Percentiles rank a stretch among this genome's conserved stretches.
Conservation (phyloP, 2,797 vertebrate genomes). For the Pitangus sulphuratus region DNA sequence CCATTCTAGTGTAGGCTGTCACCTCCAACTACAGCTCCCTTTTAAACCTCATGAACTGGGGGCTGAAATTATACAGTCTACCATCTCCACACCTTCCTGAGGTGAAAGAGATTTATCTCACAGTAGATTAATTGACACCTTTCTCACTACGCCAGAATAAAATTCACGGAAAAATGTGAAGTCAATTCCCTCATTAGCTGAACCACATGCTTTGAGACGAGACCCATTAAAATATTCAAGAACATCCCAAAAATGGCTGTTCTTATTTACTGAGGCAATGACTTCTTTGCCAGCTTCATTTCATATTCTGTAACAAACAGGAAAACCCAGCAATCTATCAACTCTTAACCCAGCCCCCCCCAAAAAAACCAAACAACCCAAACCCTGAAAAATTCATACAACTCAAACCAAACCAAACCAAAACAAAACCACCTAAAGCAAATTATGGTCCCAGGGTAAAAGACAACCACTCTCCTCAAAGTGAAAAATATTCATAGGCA, state of each 20-base stretch:
- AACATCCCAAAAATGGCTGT: not conserved
- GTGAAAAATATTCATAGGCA: not conserved
- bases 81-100: not conserved
- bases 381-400: not conserved
- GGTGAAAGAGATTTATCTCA: not conserved
- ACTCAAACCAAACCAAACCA: not conserved
- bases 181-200: slow-evolving; percentile 13
- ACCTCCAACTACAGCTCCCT: not conserved
- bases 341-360: not conserved
- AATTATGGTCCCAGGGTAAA: not conserved
- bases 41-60: not conserved
- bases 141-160: slow-evolving; percentile 10
- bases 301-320: not conserved
- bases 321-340: not conserved
- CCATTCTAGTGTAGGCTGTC: not conserved
- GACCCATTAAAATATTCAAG: not conserved
- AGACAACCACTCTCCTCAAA: not conserved
- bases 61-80: not conserved
- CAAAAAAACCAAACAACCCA: not conserved
- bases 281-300: not conserved
- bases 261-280: not conserved
- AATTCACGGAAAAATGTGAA: slow-evolving; percentile 50
- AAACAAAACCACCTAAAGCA: not conserved
- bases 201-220: not conserved
- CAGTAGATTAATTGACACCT: slow-evolving; percentile 33